Base-by-base conservation (phyloP, 2,888 invertebrate species). In the Nowickia ferox region DNA sequence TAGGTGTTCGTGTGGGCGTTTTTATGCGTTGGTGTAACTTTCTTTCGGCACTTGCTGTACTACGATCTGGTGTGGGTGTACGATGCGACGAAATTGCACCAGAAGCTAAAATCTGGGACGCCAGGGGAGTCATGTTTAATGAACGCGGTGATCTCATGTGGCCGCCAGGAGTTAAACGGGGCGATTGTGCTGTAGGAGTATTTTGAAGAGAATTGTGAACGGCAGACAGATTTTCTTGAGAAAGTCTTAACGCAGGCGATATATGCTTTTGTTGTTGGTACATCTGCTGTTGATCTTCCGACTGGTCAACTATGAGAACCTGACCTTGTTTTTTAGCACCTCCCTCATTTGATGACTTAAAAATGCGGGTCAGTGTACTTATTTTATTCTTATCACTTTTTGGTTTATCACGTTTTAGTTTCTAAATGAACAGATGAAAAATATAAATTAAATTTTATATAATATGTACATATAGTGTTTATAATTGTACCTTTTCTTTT, bases 311-410 rank as follows among this genome's bases (percentile, higher is more conserved):
- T 76, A 96, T 95, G 74, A 96, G 95, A 72, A 96, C 96, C 88
- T 96, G 96, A 3, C 95, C 95, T 90, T 96, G 96, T 77, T 95
- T 95, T 88, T 95, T 96, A 2, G 95, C 96, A 2, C 96, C 96
- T 17, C 95, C 95, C 74, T 95, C 96, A 86, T 96, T 96, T 87
- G 95, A 95, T 57, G 95, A 95, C 76, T 86, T 86, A 90, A 96
- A 96, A 72, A 96, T 92, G 89, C 95, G 95, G 57, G 95, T 93
- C 75, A 96, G 91, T 0, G 96, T 95, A 89, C 94, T 95, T 88
- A 94, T 95, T 91, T 96, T 96, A 92, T 96, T 96, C 89, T 96
- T 96, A 91, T 96, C 96, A 93, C 93, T 91, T 92, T 91, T 90
- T 90, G 92, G 91, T 90, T 92, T 93, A 88, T 91, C 90, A 89